Percentiles rank a stretch among this genome's conserved stretches.
Evolutionary conservation across 2,797 vertebrate genomes (phyloP).

Genomic region (Gymnoscopelus braueri): DNA sequence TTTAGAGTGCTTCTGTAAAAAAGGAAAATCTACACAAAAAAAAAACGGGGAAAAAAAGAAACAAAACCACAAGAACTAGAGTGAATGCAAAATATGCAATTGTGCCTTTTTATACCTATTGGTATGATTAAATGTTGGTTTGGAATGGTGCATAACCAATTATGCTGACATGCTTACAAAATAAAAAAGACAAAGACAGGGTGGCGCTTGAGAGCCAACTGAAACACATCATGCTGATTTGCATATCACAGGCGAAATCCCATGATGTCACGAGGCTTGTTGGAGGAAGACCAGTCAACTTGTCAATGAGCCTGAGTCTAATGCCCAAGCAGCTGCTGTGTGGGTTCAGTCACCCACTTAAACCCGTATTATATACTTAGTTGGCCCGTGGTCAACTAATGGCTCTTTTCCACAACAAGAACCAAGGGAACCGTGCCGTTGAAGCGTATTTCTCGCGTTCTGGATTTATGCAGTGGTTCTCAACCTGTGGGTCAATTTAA

Average conservation of each 20-base stretch:
- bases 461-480: no score
- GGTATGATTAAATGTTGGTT: slow-evolving; percentile 91
- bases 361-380: no score
- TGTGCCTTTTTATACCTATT: slow-evolving; percentile 99
- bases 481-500: no score
- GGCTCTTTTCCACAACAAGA: no score
- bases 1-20: slow-evolving; percentile 95
- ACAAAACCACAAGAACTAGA: slow-evolving; percentile 76
- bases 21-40: slow-evolving; percentile 17
- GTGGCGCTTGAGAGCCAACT: slow-evolving; percentile 77
- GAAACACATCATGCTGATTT: slow-evolving; percentile 80
- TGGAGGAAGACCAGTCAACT: slow-evolving; percentile 87
- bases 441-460: no score
- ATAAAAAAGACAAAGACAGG: slow-evolving; percentile 67
- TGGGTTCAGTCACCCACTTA: slow-evolving; percentile 47
- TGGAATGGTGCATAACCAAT: slow-evolving; percentile 85
- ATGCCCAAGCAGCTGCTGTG: slow-evolving; percentile 56
- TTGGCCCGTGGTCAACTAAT: no score
- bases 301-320: slow-evolving; percentile 67
- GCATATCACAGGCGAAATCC: slow-evolving; percentile 84
- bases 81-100: slow-evolving; percentile 99
- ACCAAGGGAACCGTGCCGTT: no score
- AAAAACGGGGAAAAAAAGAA: slow-evolving; percentile 31
- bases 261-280: slow-evolving; percentile 85
- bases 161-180: slow-evolving; percentile 86